phyloP scores from a whole-genome alignment of 1,140 invertebrate species.

The Eurosta solidaginis region DNA sequence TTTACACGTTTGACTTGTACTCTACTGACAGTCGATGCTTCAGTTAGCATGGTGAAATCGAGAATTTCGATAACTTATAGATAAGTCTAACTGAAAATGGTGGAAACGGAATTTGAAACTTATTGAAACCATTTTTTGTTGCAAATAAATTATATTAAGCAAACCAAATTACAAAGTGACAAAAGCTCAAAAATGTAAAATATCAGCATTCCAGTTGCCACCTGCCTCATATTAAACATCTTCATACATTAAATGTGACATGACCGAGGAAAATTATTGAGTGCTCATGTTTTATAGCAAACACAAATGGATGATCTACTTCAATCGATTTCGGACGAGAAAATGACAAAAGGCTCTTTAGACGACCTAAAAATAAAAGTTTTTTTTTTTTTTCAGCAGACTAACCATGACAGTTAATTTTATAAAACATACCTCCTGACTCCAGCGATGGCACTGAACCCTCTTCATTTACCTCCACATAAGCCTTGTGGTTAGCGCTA shows the following conservation, averaged over 20 bases:
- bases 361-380: slow-evolving; percentile 38
- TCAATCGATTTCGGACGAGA: slow-evolving; percentile 52
- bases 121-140: too few relatives aligned
- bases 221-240: background rate
- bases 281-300: slow-evolving; percentile 51
- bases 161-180: background rate
- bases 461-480: slow-evolving; percentile 51
- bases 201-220: background rate
- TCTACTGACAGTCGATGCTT: too few relatives aligned
- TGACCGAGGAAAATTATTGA: slow-evolving; percentile 54
- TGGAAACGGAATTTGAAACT: too few relatives aligned
- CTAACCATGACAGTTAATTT: background rate
- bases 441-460: slow-evolving; percentile 61
- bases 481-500: slow-evolving; percentile 60
- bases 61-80: too few relatives aligned
- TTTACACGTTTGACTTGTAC: too few relatives aligned
- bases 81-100: too few relatives aligned
- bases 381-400: background rate
- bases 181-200: background rate
- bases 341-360: slow-evolving; percentile 45
- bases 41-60: too few relatives aligned
- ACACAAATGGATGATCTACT: slow-evolving; percentile 54
- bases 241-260: slow-evolving; percentile 50
- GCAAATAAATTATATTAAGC: too few relatives aligned
- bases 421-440: slow-evolving; percentile 63